Conservation (phyloP, 1,140 invertebrate genomes). For the Drosophila oshimai region DNA sequence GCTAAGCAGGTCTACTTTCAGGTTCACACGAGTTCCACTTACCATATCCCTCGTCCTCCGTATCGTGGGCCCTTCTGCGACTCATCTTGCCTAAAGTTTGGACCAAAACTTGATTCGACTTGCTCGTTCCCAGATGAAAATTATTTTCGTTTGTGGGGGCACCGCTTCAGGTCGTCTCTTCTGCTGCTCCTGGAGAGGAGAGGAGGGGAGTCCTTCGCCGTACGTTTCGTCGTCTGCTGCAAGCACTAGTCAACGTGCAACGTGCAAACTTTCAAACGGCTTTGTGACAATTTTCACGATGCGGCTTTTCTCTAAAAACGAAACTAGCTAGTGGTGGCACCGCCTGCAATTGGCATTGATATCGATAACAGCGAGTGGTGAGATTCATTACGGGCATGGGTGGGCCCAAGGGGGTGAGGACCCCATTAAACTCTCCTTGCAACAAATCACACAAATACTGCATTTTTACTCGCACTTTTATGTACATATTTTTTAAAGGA, state of each 20-base stretch:
- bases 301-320: slow-evolving; percentile 11
- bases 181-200: neutral
- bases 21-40: slow-evolving; percentile 43
- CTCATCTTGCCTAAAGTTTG: slow-evolving; percentile 85
- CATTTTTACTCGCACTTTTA: no score
- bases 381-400: neutral
- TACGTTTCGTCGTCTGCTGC: neutral
- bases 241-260: neutral
- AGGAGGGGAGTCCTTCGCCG: neutral
- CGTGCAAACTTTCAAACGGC: neutral
- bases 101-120: no score
- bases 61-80: slow-evolving; percentile 89
- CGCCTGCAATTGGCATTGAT: neutral
- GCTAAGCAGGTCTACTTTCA: neutral
- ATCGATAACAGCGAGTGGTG: neutral
- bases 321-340: neutral
- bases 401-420: no score
- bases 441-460: no score
- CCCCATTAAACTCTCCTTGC: no score
- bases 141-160: neutral
- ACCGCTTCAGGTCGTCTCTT: neutral
- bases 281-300: slow-evolving; percentile 18
- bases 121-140: no score
- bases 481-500: no score
- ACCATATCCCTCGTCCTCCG: slow-evolving; percentile 91